Percentiles rank a stretch among this genome's conserved stretches.
These are phyloP conservation scores for Trinorchestia longiramus DNA, from an alignment of 1,140 invertebrate species.

Conservation along the genomic window DNA sequence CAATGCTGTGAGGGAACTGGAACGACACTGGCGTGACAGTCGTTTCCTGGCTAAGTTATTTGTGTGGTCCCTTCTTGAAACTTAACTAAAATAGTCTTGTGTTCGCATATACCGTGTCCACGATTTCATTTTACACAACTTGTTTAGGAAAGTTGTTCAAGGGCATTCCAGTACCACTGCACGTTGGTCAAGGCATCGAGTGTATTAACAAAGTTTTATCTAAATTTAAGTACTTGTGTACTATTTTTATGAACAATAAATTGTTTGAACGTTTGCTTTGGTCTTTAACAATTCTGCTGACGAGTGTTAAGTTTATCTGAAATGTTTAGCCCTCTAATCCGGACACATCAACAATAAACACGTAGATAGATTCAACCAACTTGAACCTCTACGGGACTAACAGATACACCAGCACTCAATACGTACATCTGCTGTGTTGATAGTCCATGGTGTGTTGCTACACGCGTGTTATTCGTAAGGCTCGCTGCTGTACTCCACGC, in stretches of 20 bases:
- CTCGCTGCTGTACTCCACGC: no score
- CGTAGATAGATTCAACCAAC: no score
- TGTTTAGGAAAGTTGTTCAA: neutral
- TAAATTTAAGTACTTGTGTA: neutral
- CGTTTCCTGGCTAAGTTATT: neutral
- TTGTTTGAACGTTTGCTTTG: neutral
- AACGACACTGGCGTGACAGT: neutral
- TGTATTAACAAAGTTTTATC: neutral
- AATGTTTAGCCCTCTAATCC: no score
- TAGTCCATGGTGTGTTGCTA: neutral
- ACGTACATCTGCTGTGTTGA: neutral
- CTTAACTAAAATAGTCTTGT: neutral
- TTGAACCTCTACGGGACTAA: neutral
- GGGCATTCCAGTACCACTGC: neutral
- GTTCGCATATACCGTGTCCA: neutral
- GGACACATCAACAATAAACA: neutral
- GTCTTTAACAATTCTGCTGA: neutral
- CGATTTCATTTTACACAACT: neutral
- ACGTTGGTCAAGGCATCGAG: neutral
- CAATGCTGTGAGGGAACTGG: no score
- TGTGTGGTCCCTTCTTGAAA: neutral
- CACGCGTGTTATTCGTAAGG: no score
- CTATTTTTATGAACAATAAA: constrained; percentile 3
- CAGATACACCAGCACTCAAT: neutral
- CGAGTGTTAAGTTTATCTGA: neutral